These are phyloP conservation scores for Psittacula derbiana DNA, from an alignment of 2,797 vertebrate species.

Conservation along the genomic window DNA sequence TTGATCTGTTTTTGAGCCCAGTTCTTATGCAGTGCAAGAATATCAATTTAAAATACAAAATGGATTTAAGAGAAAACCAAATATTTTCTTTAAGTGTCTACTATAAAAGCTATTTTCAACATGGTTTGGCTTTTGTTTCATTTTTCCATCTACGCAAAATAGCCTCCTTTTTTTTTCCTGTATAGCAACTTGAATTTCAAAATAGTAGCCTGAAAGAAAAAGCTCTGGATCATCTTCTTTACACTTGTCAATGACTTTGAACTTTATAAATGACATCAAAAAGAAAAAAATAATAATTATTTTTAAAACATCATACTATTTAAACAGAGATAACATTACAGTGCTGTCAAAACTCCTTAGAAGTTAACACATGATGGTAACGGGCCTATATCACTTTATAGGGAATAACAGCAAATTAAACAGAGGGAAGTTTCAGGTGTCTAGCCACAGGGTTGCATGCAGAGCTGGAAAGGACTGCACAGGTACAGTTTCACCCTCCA, in stretches of 20 bases:
- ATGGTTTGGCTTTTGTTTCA: neutral
- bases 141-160: neutral
- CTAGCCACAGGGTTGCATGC: accelerated
- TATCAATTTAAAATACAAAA: neutral
- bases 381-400: neutral
- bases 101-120: slow-evolving; percentile 3
- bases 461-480: neutral
- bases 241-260: neutral
- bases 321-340: neutral
- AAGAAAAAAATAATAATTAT: neutral
- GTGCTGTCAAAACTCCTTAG: neutral
- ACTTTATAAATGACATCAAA: slow-evolving; percentile 4
- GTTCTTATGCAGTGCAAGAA: slow-evolving; percentile 19
- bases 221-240: neutral
- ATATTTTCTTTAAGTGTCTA: neutral
- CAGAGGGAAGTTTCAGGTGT: neutral
- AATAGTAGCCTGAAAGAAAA: neutral
- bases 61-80: slow-evolving; percentile 7
- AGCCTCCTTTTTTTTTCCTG: neutral
- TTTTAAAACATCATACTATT: neutral
- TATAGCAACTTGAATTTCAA: neutral
- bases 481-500: neutral
- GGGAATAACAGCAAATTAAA: neutral
- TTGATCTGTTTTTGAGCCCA: neutral
- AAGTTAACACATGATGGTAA: neutral